A percentile compares a stretch with the other conserved stretches of the same genome.
Conservation (phyloP, 2,797 vertebrate species). For the Scyliorhinus canicula region DNA sequence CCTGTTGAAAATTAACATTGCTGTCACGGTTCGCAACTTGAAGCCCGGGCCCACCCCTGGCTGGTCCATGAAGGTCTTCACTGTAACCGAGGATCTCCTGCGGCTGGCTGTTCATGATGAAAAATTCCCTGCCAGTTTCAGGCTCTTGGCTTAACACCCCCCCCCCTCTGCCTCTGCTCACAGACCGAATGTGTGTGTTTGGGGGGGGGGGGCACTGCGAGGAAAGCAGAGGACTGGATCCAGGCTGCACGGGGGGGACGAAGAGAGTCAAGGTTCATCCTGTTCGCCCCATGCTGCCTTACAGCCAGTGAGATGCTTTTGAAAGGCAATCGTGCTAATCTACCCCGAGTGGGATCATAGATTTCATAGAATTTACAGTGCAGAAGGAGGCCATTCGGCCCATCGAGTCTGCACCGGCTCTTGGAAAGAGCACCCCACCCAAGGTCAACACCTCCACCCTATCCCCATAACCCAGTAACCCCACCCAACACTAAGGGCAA, state of each 20-base stretch:
- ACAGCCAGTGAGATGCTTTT: too few relatives aligned
- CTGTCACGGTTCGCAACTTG: background rate
- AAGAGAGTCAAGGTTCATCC: background rate
- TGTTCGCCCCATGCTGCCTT: background rate
- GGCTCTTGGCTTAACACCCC: background rate
- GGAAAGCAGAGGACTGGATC: background rate
- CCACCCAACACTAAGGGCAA: too few relatives aligned
- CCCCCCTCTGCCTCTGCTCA: background rate
- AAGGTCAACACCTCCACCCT: too few relatives aligned
- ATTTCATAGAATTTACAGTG: too few relatives aligned
- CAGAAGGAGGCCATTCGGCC: too few relatives aligned
- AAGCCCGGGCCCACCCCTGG: background rate
- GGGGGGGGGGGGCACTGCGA: background rate
- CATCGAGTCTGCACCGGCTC: too few relatives aligned
- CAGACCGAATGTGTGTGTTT: background rate
- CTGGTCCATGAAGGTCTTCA: too few relatives aligned
- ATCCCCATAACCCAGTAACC: too few relatives aligned
- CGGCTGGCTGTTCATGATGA: background rate
- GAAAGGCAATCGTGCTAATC: too few relatives aligned
- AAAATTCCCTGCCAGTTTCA: background rate
- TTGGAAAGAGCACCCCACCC: too few relatives aligned
- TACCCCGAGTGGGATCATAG: too few relatives aligned
- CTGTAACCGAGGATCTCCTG: background rate
- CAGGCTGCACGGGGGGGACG: background rate
- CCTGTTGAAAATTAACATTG: background rate